Conservation (phyloP, 2,888 invertebrate genomes). For the Eupithecia subumbrata region DNA sequence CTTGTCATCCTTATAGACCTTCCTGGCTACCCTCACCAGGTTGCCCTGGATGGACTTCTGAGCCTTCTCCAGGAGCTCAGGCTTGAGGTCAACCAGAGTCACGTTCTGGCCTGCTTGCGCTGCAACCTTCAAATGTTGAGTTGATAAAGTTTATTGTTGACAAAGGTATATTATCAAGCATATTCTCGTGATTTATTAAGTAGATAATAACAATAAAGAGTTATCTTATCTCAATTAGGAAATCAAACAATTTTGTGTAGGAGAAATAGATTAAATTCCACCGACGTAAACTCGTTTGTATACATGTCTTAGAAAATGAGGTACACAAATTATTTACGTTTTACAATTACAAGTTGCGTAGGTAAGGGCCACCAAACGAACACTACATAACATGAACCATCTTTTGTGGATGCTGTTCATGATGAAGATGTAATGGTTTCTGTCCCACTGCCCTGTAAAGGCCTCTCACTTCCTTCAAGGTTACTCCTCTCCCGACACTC, state of each 20-base stretch:
- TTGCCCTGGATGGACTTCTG: constrained; percentile 87
- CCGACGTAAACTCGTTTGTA: too few species aligned
- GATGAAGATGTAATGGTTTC: too few species aligned
- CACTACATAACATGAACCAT: background rate
- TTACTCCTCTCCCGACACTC: too few species aligned
- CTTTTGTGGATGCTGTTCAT: too few species aligned
- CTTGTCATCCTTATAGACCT: constrained; percentile 87
- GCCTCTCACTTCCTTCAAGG: too few species aligned
- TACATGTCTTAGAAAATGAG: background rate
- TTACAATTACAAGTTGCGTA: background rate
- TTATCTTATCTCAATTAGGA: too few species aligned
- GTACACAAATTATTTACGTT: background rate
- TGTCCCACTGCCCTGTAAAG: too few species aligned
- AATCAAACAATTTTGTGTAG: too few species aligned
- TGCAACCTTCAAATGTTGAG: constrained; percentile 86
- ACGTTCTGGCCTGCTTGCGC: constrained; percentile 93
- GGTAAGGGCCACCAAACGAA: background rate
- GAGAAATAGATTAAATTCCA: too few species aligned
- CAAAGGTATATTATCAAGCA: too few species aligned
- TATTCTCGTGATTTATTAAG: too few species aligned
- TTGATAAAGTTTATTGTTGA: background rate
- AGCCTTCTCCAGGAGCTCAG: constrained; percentile 89
- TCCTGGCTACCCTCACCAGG: constrained; percentile 91
- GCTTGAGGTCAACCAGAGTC: constrained; percentile 90
- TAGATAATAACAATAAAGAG: too few species aligned